Base-by-base conservation (phyloP, 2,797 vertebrate species). In the Urosaurus nigricauda region DNA sequence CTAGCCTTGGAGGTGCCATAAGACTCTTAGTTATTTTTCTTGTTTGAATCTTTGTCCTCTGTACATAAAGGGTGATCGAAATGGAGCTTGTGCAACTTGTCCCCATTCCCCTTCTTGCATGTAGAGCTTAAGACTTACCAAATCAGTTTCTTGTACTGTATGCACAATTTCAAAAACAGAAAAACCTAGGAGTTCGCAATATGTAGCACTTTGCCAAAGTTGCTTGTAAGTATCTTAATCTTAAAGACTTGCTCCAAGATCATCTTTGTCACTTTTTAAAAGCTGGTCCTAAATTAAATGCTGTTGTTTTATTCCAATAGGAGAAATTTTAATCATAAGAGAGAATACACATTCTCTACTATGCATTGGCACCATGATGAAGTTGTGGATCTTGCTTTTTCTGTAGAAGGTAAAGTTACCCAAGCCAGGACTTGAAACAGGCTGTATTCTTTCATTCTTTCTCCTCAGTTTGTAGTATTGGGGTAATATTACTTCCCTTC, bases 311-410 rank as follows among this genome's bases (percentile, higher is more conserved):
- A 51, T n/a, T 88, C 71, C 26, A 1, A 12, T 24, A 99, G 98
- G 98, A 98, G 98, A 94, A 99, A 99, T 96, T 98, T 99, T 90
- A 93, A 94, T 91, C 96, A 98, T 47, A 97, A 94, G 71, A 98
- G 96, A 92, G 97, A 98, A 58, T 99, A 99, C 92, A 99, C 98
- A 0, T 98, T 97, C 35, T 96, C 97, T 1, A 98, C 97, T 0
- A 90, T 98, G 26, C 99, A 99, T 93, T 99, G 99, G 99, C 99
- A 99, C 92, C 98, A 99, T 77, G 96, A 95, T 58, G 85, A 95
- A 4, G 98, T 99, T 65, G 97, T 96, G 96, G 96, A 98, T n/a
- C 94, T 99, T 89, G 95, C 97, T 94, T 99, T 99, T 96, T 98
- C 98, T 65, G 75, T 98, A 21, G 98, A 98, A 94, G 99, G 99